phyloP scores from a whole-genome alignment of 2,113 vertebrate genomes.

The Sturnira hondurensis region DNA sequence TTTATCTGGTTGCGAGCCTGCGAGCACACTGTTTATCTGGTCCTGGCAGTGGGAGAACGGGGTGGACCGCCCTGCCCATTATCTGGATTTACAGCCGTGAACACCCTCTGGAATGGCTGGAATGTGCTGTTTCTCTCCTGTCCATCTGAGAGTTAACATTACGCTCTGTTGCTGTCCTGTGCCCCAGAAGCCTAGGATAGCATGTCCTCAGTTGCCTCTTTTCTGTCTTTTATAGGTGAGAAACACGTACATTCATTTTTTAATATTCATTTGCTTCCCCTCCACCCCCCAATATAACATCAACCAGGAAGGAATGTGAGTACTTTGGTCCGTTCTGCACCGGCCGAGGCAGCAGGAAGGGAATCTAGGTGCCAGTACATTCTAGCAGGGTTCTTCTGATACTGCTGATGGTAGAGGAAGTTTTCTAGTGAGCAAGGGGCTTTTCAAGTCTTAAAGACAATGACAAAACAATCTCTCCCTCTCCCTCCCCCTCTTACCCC shows the following conservation, averaged over 20 bases:
- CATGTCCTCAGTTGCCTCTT: background rate
- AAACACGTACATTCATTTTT: background rate
- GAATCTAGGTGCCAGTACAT: background rate
- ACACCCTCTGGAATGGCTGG: background rate
- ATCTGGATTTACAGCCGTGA: background rate
- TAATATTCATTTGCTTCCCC: background rate
- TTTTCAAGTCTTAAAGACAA: background rate
- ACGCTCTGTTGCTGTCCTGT: background rate
- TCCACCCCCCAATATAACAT: background rate
- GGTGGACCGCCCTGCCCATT: background rate
- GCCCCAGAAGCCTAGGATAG: background rate
- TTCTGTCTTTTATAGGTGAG: background rate
- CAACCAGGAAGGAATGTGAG: background rate
- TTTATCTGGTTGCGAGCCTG: background rate
- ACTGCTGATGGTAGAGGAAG: background rate
- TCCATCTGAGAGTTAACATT: background rate
- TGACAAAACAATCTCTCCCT: background rate
- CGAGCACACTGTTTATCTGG: background rate
- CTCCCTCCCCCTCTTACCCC: background rate
- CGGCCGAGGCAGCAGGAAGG: background rate
- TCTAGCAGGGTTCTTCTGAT: background rate
- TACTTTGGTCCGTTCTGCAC: background rate
- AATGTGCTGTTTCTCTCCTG: slow-evolving; percentile 13
- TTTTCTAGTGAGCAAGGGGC: background rate
- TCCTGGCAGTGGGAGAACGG: background rate